Base-by-base conservation (phyloP, 2,113 vertebrate genomes). In the Bostrychus sinensis region DNA sequence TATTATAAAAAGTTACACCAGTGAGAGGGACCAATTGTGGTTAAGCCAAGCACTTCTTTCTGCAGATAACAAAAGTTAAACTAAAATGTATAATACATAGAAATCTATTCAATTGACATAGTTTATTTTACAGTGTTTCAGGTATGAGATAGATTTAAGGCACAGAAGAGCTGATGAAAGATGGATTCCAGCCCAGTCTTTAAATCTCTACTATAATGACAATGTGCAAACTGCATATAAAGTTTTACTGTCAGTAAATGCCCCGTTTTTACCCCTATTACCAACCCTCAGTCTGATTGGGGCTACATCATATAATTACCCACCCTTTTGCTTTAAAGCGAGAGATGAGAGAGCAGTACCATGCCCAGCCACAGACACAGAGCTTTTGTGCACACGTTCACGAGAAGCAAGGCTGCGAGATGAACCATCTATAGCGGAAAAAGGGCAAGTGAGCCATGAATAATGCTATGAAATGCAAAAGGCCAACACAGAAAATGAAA, bases 261-360 rank as follows among this genome's bases (percentile, higher is more conserved):
- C 16, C 25, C 14, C 23, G 28, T 9, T 9, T 51, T 51, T 26
- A 37, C 42, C 25, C 13, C 36, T 16, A 39, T 39, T 50, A 74
- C 39, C 55, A 41, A 54, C 81, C 80, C 76, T 80, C 69, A 56
- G 71, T 85, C 80, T 81, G 55, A 81, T 75, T 74, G 79, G 66
- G 69, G 82, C 91, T 89, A 93, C 89, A 89, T 95, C 72, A 61
- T 77, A 80, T 70, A 75, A 77, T 87, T 93, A 98, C 95, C 95
- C 96, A 99, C 97, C 96, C 96, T 97, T 96, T 90, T 94, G 93
- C 94, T 93, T 98, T 87, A 94, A 93, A 94, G 93, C 93, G 86
- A 98, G 93, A 94, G 96, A 96, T 93, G 95, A 96, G 86, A 95
- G 85, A 94, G 95, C 93, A 92, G 95, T 94, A 81, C 94, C 93